phyloP scores from a whole-genome alignment of 2,888 invertebrate genomes.

The Brachycybe producta region DNA sequence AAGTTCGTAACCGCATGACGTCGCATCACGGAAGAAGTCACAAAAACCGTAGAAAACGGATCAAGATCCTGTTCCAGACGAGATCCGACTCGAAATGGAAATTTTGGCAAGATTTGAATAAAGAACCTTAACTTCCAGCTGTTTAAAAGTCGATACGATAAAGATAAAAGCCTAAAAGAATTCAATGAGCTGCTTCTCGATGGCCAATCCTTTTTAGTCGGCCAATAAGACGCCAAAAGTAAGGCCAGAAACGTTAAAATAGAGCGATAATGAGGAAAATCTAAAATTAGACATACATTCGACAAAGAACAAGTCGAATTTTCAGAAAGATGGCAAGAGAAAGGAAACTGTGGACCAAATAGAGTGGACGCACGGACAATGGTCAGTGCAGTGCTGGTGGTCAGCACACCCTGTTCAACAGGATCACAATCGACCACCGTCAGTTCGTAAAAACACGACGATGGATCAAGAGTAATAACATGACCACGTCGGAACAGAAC shows the following conservation, averaged over 20 bases:
- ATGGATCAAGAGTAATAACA: no score
- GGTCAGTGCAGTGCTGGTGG: constrained; percentile 3
- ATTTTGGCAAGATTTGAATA: constrained; percentile 3
- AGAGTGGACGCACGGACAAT: constrained; percentile 5
- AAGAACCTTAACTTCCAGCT: constrained; percentile 10
- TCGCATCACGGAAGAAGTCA: not conserved
- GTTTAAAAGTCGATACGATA: not conserved
- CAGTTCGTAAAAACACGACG: no score
- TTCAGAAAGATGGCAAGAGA: not conserved
- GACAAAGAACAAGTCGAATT: not conserved
- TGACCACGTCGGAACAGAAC: constrained; percentile 4
- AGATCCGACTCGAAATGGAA: not conserved
- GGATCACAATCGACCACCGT: constrained; percentile 11
- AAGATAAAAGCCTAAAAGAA: not conserved
- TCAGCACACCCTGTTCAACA: constrained; percentile 12
- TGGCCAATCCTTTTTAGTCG: no score
- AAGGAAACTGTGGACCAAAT: no score
- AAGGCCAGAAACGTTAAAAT: no score
- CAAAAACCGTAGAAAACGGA: constrained; percentile 2
- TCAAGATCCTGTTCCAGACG: not conserved
- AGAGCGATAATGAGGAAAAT: no score
- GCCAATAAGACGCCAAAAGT: no score
- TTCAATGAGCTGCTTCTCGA: no score
- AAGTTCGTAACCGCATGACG: not conserved
- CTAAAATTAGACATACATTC: no score